phyloP scores from a whole-genome alignment of 1,140 invertebrate species.

The Eurosta solidaginis region DNA sequence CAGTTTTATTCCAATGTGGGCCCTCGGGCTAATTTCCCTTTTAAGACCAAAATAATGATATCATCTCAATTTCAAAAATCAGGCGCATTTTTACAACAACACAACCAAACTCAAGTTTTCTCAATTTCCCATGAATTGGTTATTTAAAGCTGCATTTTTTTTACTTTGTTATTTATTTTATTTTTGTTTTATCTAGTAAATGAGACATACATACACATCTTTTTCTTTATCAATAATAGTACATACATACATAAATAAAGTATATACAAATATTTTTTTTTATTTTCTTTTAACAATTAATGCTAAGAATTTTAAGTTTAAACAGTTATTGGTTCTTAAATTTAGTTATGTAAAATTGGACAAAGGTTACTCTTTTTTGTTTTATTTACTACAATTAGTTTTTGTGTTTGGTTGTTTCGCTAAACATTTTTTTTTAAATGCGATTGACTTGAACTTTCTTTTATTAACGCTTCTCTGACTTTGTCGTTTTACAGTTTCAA shows the following conservation, averaged over 20 bases:
- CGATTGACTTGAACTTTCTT: neutral
- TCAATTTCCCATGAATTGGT: too few relatives aligned
- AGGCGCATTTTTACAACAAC: too few relatives aligned
- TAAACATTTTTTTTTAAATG: neutral
- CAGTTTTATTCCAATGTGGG: too few relatives aligned
- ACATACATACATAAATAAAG: slow-evolving; percentile 4
- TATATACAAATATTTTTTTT: neutral
- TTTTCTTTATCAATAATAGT: too few relatives aligned
- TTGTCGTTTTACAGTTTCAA: neutral
- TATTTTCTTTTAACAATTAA: neutral
- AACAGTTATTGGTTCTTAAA: neutral
- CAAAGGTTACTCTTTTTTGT: neutral
- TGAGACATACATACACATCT: neutral
- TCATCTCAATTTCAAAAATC: too few relatives aligned
- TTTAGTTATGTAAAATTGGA: slow-evolving; percentile 14
- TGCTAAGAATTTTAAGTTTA: neutral
- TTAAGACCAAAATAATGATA: too few relatives aligned
- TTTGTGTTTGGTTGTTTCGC: slow-evolving; percentile 6
- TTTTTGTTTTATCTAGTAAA: neutral
- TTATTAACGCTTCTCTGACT: neutral
- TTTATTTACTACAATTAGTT: neutral
- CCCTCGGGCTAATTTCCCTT: too few relatives aligned
- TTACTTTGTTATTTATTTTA: neutral
- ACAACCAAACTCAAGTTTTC: too few relatives aligned
- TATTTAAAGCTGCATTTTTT: too few relatives aligned